Conservation (phyloP, 2,797 vertebrate species). For the Potorous gilbertii region DNA sequence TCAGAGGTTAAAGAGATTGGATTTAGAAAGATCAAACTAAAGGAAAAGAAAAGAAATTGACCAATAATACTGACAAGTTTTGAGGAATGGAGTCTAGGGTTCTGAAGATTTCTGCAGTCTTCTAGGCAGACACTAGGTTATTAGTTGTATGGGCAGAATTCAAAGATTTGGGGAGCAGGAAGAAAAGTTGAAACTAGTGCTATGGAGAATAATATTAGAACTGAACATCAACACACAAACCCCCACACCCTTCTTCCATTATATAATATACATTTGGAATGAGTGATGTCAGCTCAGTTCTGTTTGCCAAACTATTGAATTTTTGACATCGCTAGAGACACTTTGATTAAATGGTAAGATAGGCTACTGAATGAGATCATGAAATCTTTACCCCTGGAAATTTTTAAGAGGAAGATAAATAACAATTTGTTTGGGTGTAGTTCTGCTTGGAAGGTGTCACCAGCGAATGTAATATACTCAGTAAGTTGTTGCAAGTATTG, state of each 20-base stretch:
- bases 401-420: neutral
- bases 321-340: neutral
- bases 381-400: fast-evolving
- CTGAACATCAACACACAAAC: neutral
- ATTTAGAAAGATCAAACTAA: neutral
- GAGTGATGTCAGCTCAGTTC: neutral
- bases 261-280: neutral
- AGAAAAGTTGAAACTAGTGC: neutral
- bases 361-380: fast-evolving
- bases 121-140: neutral
- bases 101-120: neutral
- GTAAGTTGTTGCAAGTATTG: neutral
- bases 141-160: neutral
- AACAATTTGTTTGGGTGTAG: neutral
- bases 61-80: neutral
- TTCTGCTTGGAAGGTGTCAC: neutral
- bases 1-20: neutral
- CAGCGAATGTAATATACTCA: too few species aligned
- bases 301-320: neutral
- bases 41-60: neutral
- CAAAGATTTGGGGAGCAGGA: neutral
- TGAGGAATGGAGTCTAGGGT: neutral
- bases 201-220: neutral
- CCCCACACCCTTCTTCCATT: neutral
- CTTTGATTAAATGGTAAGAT: neutral